Base-by-base conservation (phyloP, 2,888 invertebrate genomes). In the Acrocyrtus sp. region DNA sequence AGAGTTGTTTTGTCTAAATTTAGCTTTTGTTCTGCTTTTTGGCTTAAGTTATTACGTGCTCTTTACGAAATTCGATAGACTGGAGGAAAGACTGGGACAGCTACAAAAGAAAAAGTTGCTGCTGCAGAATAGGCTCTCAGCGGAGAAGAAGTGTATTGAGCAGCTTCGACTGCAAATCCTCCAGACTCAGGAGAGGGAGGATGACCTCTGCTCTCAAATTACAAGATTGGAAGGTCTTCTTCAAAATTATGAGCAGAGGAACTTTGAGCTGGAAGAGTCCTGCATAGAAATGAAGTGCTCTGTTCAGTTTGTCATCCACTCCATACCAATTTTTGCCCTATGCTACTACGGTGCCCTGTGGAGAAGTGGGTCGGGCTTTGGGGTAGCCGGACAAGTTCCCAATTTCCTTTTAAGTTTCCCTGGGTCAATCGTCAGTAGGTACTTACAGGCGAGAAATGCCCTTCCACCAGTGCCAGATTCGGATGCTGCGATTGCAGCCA, bases 321-420 rank as follows among this genome's bases (percentile, higher is more conserved):
- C 89, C 6, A 87, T 90, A 75, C 90, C 90, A 0, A 88, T 89
- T 0, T 83, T 90, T 62, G 86, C 90, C 81, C 86, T 88, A 24
- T 90, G 88, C 87, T 89, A 89, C 78, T 86, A 89, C 24, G 77
- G 78, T 66, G 60, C 75, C 15, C 56, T 77, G 15, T 34, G 76
- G 45, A 62, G 68, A 67, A 69, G 43, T 39, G 62, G 69, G 34
- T 67, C 63, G 47, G 54, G 34, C 41, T 61, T 54, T 50, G 41
- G 45, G 17, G 4, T 43, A 24, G 29, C 50, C n/a, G 48, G 39
- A 47, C n/a, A n/a, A n/a, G n/a, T n/a, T n/a, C 39, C 65, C 22
- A 43, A 27, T 53, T 65, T 63, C 47, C 69, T 60, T 26, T 22
- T 63, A 15, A 60, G 43, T 22, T 15, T 69, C 17, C 66, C 67